A percentile compares a stretch with the other conserved stretches of the same genome.
These are phyloP conservation scores for Prunella himalayana DNA, from an alignment of 2,113 vertebrate species.

Conservation along the genomic window DNA sequence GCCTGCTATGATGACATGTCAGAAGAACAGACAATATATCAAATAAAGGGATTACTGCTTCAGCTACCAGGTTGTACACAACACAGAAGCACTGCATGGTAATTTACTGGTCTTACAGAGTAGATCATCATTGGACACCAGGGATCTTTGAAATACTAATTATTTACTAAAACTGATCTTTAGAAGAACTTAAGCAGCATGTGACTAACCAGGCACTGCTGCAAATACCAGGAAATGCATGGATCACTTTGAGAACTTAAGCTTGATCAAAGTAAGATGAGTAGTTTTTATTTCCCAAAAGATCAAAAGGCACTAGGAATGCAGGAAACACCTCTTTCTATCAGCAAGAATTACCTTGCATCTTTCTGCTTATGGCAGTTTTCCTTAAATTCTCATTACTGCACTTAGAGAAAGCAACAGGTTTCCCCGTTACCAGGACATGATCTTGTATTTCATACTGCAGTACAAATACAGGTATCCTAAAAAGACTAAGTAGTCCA, in stretches of 20 bases:
- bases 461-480: background rate
- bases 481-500: background rate
- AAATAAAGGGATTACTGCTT: background rate
- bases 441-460: background rate
- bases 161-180: background rate
- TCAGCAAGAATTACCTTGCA: background rate
- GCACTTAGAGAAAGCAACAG: background rate
- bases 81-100: background rate
- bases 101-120: background rate
- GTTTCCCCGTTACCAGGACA: background rate
- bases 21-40: background rate
- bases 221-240: background rate
- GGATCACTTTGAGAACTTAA: background rate
- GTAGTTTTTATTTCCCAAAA: background rate
- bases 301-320: background rate
- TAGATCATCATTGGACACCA: background rate
- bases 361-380: background rate
- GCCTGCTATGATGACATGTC: background rate
- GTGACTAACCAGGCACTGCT: background rate
- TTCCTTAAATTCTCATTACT: background rate
- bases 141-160: background rate
- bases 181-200: background rate
- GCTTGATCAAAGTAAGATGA: background rate
- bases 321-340: background rate
- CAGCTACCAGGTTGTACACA: background rate